A percentile compares a stretch with the other conserved stretches of the same genome.
phyloP scores from a whole-genome alignment of 2,113 vertebrate species.

The Leuciscus idus region DNA sequence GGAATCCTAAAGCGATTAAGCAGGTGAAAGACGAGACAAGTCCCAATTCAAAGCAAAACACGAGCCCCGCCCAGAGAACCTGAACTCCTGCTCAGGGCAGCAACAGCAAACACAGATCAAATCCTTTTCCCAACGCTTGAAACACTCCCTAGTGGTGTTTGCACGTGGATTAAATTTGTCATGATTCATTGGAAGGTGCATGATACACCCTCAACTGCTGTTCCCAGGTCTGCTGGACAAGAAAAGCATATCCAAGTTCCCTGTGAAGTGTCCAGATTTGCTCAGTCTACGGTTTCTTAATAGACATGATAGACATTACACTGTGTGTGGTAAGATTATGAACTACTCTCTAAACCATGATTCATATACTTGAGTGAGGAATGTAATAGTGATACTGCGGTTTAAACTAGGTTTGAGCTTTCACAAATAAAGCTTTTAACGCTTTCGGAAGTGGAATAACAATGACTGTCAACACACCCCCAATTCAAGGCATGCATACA shows the following conservation, averaged over 20 bases:
- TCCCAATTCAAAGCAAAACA: conserved; percentile 38
- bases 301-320: conserved; percentile 3
- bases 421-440: not conserved
- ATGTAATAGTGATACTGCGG: not conserved
- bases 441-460: conserved; percentile 20
- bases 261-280: conserved; percentile 7
- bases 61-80: conserved; percentile 25
- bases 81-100: conserved; percentile 24
- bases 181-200: not conserved
- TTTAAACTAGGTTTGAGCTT: not conserved
- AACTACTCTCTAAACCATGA: not conserved
- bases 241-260: not conserved
- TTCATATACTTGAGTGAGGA: not conserved
- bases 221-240: conserved; percentile 23
- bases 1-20: conserved; percentile 28
- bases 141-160: conserved; percentile 33
- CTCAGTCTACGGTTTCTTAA: not conserved
- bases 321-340: not conserved
- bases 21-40: conserved; percentile 44
- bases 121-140: not conserved
- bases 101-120: not conserved
- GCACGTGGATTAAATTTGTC: conserved; percentile 8
- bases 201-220: conserved; percentile 3
- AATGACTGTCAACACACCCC: conserved; percentile 24
- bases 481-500: not conserved